Evolutionary conservation across 2,113 vertebrate genomes (phyloP), one percentile per base, ranked within the genome.

Genomic region (Paraplagusia blochii): DNA sequence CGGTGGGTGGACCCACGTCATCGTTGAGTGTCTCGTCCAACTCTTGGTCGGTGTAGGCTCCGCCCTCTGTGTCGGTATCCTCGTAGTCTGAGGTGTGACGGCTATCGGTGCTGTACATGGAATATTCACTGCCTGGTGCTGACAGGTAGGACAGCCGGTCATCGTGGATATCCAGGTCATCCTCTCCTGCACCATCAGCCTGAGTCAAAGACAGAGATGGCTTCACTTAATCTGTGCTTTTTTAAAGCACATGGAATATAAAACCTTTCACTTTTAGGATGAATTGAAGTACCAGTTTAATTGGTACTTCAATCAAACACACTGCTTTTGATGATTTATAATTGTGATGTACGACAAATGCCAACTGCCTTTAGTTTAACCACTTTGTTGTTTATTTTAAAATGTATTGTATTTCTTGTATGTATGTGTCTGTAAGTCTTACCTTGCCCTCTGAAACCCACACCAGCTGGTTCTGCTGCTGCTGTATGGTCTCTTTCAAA

Each of bases 391-490:
- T n/a, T n/a, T n/a, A n/a, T n/a, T n/a, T n/a, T n/a, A n/a, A n/a
- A n/a, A n/a, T n/a, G n/a, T n/a, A n/a, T n/a, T n/a, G n/a, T n/a
- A n/a, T n/a, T n/a, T n/a, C n/a, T n/a, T n/a, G n/a, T n/a, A n/a
- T n/a, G n/a, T 8, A 38, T 10, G 1, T 38, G 36, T 10, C 36
- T 38, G 29, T 15, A 8, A 17, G 17, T 64, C 90, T 91, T 90
- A 99, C 97, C 94, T 98, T 98, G 87, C 96, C 97, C 87, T 99
- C 97, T 13, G 97, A 99, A 83, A 99, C 97, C 97, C 97, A 99
- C 14, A 99, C 96, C 60, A 99, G 84, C 66, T 99, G 97, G 81
- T 95, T 99, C 88, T 99, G 97, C 59, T 99, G 97, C 46, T 98
- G 94, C 48, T 98, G 95, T 82, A 97, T 90, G 8, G 79, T 92